Evolutionary conservation across 2,113 vertebrate genomes (phyloP).

Genomic region (Pimephales promelas): DNA sequence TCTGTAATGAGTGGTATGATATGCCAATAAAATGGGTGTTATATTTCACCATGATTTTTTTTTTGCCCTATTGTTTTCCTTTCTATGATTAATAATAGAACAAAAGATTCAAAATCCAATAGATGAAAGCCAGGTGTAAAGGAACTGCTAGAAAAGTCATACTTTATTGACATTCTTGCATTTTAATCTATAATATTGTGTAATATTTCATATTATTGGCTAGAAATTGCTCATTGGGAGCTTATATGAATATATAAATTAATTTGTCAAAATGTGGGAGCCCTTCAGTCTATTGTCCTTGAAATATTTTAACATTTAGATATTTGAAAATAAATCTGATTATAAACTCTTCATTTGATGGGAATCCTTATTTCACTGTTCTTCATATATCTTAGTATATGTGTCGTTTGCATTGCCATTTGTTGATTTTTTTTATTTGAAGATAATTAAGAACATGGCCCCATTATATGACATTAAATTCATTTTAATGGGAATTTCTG

Average conservation of each 20-base stretch:
- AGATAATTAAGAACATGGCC: too few species aligned
- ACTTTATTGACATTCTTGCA: background rate
- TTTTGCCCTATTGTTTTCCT: background rate
- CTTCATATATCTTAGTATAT: too few species aligned
- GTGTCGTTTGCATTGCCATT: too few species aligned
- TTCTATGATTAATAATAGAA: background rate
- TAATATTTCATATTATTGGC: too few species aligned
- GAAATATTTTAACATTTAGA: background rate
- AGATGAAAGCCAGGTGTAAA: background rate
- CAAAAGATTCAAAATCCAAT: background rate
- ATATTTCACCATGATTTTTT: slow-evolving; percentile 45
- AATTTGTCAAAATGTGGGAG: background rate
- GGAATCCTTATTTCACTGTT: background rate
- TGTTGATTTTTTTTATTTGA: too few species aligned
- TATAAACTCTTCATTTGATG: background rate
- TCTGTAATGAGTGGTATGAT: slow-evolving; percentile 67
- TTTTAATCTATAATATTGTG: too few species aligned
- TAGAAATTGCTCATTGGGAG: too few species aligned
- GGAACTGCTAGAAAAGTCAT: background rate
- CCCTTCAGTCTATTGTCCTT: background rate
- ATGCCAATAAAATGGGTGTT: slow-evolving; percentile 68
- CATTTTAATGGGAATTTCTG: too few species aligned
- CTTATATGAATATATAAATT: too few species aligned
- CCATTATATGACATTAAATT: too few species aligned
- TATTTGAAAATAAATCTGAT: background rate